Conservation (phyloP, 2,797 vertebrate genomes). For the Bryconaethiops microstoma region DNA sequence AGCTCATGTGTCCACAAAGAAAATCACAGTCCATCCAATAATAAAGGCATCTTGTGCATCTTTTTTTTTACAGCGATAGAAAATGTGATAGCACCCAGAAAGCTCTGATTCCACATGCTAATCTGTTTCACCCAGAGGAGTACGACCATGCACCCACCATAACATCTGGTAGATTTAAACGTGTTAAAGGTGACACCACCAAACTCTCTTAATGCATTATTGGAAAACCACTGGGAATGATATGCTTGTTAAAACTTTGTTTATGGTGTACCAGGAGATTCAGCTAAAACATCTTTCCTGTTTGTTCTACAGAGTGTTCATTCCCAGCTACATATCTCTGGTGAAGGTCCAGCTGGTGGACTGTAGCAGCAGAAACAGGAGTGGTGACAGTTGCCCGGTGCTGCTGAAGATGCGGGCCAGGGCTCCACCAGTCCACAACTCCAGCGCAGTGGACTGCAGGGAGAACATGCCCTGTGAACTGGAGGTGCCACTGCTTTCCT, state of each 20-base stretch:
- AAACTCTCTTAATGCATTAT: neutral
- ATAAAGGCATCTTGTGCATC: too few relatives aligned
- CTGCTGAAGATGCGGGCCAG: slow-evolving; percentile 89
- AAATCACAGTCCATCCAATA: too few relatives aligned
- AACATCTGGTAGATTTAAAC: too few relatives aligned
- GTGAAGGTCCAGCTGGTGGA: slow-evolving; percentile 88
- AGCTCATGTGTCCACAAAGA: too few relatives aligned
- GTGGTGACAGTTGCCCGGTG: slow-evolving; percentile 85
- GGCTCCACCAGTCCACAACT: slow-evolving; percentile 95
- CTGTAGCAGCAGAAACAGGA: slow-evolving; percentile 82
- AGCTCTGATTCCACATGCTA: too few relatives aligned
- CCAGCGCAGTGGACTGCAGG: slow-evolving; percentile 88
- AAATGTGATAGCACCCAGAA: too few relatives aligned
- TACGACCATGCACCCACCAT: too few relatives aligned
- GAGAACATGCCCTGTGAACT: slow-evolving; percentile 84
- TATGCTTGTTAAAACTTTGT: neutral
- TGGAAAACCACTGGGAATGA: too few relatives aligned
- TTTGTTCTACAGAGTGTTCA: slow-evolving; percentile 85
- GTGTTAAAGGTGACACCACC: neutral
- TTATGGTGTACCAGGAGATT: too few relatives aligned
- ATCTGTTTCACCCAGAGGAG: too few relatives aligned
- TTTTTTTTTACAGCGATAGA: too few relatives aligned
- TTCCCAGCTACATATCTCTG: slow-evolving; percentile 92
- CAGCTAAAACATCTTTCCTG: neutral
- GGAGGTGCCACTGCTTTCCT: slow-evolving; percentile 84